A percentile compares a stretch with the other conserved stretches of the same genome.
Evolutionary conservation across 1,140 invertebrate genomes (phyloP).

Genomic region (Drosophila seguyi): DNA sequence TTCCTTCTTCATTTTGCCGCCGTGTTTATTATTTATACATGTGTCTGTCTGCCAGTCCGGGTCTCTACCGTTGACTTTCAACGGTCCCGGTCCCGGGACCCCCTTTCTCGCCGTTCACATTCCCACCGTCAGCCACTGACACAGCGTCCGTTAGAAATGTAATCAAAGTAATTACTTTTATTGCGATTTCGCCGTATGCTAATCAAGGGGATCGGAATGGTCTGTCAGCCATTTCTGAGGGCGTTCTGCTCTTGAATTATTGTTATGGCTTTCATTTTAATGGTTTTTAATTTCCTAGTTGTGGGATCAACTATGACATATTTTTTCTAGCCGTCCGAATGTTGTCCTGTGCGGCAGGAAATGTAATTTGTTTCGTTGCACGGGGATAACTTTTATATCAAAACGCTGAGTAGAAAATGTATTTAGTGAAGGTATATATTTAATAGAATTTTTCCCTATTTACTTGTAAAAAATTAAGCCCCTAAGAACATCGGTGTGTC

Average conservation of each 20-base stretch:
- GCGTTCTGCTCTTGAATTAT: constrained; percentile 53
- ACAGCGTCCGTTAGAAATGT: constrained; percentile 64
- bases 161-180: constrained; percentile 78
- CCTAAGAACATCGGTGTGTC: neutral
- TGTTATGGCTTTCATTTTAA: constrained; percentile 59
- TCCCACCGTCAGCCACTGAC: constrained; percentile 21
- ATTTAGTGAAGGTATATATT: too few relatives aligned
- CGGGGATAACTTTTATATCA: neutral
- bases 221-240: constrained; percentile 23
- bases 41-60: constrained; percentile 35
- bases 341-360: constrained; percentile 1
- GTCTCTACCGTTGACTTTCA: constrained; percentile 39
- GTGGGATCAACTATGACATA: constrained; percentile 14
- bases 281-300: constrained; percentile 63
- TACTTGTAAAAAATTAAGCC: neutral
- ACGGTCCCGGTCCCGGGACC: neutral
- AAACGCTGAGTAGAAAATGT: neutral
- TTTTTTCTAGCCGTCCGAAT: constrained; percentile 19
- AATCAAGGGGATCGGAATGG: constrained; percentile 57
- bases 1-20: constrained; percentile 29
- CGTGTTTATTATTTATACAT: constrained; percentile 54
- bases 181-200: constrained; percentile 66
- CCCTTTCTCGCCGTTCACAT: neutral
- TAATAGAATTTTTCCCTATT: neutral
- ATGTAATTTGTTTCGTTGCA: constrained; percentile 5